Base-by-base conservation (phyloP, 2,113 vertebrate species). In the Mionectes macconnelli region DNA sequence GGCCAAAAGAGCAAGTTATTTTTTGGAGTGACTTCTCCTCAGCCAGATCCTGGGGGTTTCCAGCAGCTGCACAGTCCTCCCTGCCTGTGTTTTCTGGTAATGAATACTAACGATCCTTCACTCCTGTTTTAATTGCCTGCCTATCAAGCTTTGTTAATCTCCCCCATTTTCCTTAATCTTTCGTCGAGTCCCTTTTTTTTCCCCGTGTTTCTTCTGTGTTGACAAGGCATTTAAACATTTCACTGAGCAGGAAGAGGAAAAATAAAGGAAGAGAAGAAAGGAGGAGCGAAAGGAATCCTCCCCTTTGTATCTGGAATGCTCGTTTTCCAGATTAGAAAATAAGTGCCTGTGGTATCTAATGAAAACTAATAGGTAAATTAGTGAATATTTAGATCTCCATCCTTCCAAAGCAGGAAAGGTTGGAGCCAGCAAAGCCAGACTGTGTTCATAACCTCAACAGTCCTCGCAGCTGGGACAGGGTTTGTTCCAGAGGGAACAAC, bases 201-300 rank as follows among this genome's bases (percentile, higher is more conserved):
- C 30, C 23, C 40, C 22, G 20, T 96, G 92, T 97, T 98, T 94
- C 89, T 94, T 85, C 88, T 94, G 84, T 96, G 93, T 97, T 98
- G 97, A 98, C 97, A 97, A 97, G 95, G 89, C 97, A 94, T 96
- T 98, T 96, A 95, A 97, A 97, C 93, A 91, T 96, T 94, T 97
- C 66, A 59, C 77, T 68, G 45, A 63, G 74, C 37, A 52, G 73
- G 47, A 15, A 49, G 17, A 53, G 67, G 67, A 74, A 57, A 72
- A 78, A 23, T 11, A 49, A 68, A 57, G 18, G 33, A 40, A 83
- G 68, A 39, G 28, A 80, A 92, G 30, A 24, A 44, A 73, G 52
- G 56, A 49, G 69, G 50, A 49, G 35, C n/a, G 42, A 76, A 76
- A 67, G 52, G 39, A 73, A 67, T 10, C 53, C 16, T 74, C 56